Evolutionary conservation across 2,113 vertebrate genomes (phyloP).

Genomic region (Myiozetetes cayanensis): DNA sequence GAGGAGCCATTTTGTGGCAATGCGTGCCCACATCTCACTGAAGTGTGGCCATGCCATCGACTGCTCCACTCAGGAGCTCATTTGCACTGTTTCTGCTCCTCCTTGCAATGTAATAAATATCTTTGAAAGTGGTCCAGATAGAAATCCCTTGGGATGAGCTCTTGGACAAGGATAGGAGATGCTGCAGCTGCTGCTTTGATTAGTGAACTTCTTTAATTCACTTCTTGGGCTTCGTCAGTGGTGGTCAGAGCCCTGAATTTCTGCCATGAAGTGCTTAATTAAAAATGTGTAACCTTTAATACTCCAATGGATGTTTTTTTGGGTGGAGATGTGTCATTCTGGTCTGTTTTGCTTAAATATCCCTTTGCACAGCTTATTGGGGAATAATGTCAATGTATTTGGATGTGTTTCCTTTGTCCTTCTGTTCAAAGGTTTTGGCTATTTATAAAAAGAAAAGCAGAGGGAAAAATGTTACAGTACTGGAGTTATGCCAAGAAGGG

Average conservation of each 20-base stretch:
- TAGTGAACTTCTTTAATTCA: conserved; percentile 27
- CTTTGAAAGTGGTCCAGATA: conserved; percentile 5
- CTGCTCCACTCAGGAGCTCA: not conserved
- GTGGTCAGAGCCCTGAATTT: not conserved
- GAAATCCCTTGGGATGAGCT: not conserved
- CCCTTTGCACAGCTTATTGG: not conserved
- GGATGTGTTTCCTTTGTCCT: conserved; percentile 21
- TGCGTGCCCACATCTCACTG: not conserved
- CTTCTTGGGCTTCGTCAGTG: not conserved
- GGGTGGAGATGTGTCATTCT: not conserved
- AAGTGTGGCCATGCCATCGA: not conserved
- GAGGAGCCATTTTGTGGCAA: conserved; percentile 64
- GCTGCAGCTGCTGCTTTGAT: conserved; percentile 50
- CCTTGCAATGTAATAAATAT: not conserved
- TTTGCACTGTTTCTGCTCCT: not conserved
- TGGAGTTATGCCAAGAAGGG: not conserved
- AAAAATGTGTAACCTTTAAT: not conserved
- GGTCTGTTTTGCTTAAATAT: not conserved
- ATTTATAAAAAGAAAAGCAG: not conserved
- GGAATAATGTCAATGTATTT: not conserved
- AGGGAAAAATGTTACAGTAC: not conserved
- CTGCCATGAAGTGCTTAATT: not conserved
- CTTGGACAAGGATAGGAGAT: conserved; percentile 18
- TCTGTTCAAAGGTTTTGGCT: conserved; percentile 3
- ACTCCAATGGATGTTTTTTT: not conserved